These are phyloP conservation scores for Palloptera scutellata DNA, from an alignment of 2,888 invertebrate species.

Conservation along the genomic window DNA sequence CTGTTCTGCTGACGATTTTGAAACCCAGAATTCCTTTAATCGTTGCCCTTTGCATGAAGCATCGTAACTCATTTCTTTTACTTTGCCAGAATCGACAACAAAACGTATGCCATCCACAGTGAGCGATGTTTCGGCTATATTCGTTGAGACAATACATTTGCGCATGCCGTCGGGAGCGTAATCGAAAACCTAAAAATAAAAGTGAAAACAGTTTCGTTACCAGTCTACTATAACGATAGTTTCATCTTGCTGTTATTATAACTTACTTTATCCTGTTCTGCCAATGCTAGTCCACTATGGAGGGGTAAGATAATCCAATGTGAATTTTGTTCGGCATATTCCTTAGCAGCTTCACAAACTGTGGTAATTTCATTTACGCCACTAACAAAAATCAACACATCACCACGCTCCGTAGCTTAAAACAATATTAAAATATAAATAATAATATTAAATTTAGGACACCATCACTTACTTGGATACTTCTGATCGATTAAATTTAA, in stretches of 20 bases:
- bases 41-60: slow-evolving; percentile 88
- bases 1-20: slow-evolving; percentile 97
- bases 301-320: slow-evolving; percentile 91
- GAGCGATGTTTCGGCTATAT: slow-evolving; percentile 98
- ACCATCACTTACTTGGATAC: slow-evolving; percentile 69
- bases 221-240: background rate
- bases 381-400: slow-evolving; percentile 93
- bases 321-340: slow-evolving; percentile 78
- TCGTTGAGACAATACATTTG: slow-evolving; percentile 97
- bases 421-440: slow-evolving; percentile 11
- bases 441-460: too few relatives aligned
- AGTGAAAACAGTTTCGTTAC: background rate
- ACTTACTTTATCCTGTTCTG: slow-evolving; percentile 92
- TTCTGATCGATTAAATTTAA: slow-evolving; percentile 91
- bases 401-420: slow-evolving; percentile 83
- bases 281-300: slow-evolving; percentile 90
- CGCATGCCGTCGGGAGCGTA: slow-evolving; percentile 92
- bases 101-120: slow-evolving; percentile 98
- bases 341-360: slow-evolving; percentile 84
- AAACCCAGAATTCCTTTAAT: slow-evolving; percentile 94
- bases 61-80: slow-evolving; percentile 96
- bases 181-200: slow-evolving; percentile 77
- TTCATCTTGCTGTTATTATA: background rate
- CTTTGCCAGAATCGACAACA: slow-evolving; percentile 96
- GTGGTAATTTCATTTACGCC: slow-evolving; percentile 92